Evolutionary conservation across 2,888 invertebrate genomes (phyloP), one percentile per base, ranked within the genome.

Genomic region (Dusona sp.): DNA sequence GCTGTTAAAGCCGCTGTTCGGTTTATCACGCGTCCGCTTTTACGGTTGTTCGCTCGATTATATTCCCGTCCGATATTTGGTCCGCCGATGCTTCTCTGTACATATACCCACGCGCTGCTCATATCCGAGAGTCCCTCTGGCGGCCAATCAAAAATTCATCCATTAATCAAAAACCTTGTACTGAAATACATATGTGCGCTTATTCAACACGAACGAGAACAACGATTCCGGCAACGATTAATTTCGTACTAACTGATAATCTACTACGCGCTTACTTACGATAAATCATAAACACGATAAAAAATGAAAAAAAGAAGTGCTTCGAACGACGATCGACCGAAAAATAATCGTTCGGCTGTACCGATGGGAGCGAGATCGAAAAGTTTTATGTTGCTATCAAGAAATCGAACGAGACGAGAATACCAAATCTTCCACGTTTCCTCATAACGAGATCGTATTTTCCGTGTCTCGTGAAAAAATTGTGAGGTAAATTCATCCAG

Each of bases 1-100:
- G 79, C 85, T 77, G 83, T 85, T 86, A 79, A 86, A 77, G 82
- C 70, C 61, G 73, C 61, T 67, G 57, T 29, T 45, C 82, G 75
- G 78, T 79, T 88, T 88, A 87, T 87, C 87, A 84, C 77, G 83
- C 61, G 61, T 83, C 73, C 48, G 83, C 84, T 86, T 83, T 86
- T 74, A 88, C 86, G 79, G 78, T 79, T 86, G 73, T 84, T 78
- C 84, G 79, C 86, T 80, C 87, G 84, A 88, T 87, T 88, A 87
- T 87, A 74, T 85, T 79, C 80, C 42, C 84, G 78, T 86, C 83
- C 75, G 79, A 54, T 74, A 74, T 74, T 67, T 57, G 45, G 75
- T 61, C 45, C 33, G 57, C 11, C 61, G 57, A 77, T 77, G 33
- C 13, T 29, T 57, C 61, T 29, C 61, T 19, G 61, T 64, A 33